phyloP scores from a whole-genome alignment of 2,113 vertebrate species.

The Sinocyclocheilus maitianheensis region DNA sequence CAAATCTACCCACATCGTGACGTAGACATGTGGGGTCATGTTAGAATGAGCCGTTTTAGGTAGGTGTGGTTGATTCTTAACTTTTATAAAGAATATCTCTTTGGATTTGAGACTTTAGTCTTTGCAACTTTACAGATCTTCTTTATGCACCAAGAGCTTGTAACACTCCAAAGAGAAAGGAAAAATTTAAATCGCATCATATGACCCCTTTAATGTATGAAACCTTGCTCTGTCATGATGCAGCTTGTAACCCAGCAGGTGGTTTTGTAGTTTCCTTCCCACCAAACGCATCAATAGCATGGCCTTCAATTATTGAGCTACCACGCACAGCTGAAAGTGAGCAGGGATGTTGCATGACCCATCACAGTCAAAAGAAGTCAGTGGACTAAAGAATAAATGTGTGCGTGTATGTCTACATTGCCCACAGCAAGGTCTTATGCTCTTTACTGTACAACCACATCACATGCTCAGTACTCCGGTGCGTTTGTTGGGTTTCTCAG shows the following conservation, averaged over 20 bases:
- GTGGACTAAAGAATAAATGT: slow-evolving; percentile 15
- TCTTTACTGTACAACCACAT: slow-evolving; percentile 2
- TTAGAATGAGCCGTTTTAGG: no score
- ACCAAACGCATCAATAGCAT: slow-evolving; percentile 45
- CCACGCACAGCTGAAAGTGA: slow-evolving; percentile 19
- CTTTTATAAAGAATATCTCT: no score
- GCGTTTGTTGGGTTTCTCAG: slow-evolving; percentile 27
- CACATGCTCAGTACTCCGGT: background rate
- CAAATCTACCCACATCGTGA: no score
- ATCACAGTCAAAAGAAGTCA: slow-evolving; percentile 33
- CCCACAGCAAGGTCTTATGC: slow-evolving; percentile 20
- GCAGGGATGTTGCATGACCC: slow-evolving; percentile 33
- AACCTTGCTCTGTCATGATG: slow-evolving; percentile 32
- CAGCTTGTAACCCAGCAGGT: slow-evolving; percentile 30
- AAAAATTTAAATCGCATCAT: no score
- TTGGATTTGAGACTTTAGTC: no score
- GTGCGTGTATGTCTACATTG: slow-evolving; percentile 7
- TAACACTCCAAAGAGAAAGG: no score
- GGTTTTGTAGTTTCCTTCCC: background rate
- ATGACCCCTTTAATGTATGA: slow-evolving; percentile 17
- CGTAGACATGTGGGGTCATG: no score
- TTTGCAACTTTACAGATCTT: no score
- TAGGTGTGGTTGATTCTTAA: no score
- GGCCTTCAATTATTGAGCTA: slow-evolving; percentile 47
- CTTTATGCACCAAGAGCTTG: no score